These are phyloP conservation scores for Perccottus glenii DNA, from an alignment of 2,113 vertebrate genomes.

Conservation along the genomic window DNA sequence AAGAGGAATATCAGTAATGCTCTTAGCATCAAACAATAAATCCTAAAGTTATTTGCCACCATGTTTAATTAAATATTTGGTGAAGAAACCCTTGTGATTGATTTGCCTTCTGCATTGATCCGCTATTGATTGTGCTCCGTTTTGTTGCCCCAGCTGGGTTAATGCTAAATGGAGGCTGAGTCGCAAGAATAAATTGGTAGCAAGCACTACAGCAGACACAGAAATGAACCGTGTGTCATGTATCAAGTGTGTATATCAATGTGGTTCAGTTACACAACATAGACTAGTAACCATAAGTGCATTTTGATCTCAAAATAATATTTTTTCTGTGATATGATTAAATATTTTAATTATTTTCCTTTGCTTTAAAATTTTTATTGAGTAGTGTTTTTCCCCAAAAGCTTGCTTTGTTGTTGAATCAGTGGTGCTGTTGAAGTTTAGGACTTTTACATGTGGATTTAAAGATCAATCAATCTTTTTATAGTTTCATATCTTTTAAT, in stretches of 20 bases:
- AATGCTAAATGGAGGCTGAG: slow-evolving; percentile 80
- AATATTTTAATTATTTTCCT: no score
- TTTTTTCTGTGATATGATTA: no score
- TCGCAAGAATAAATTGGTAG: slow-evolving; percentile 74
- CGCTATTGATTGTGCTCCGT: slow-evolving; percentile 81
- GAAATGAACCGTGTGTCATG: slow-evolving; percentile 60
- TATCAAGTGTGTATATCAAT: no score
- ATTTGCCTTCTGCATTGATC: slow-evolving; percentile 87
- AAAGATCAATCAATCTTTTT: background rate
- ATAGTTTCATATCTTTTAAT: background rate
- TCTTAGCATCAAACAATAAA: slow-evolving; percentile 89
- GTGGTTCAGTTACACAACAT: no score
- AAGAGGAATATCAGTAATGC: slow-evolving; percentile 92
- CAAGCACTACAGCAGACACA: slow-evolving; percentile 68
- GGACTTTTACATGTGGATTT: background rate
- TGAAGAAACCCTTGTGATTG: slow-evolving; percentile 92
- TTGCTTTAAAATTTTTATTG: no score
- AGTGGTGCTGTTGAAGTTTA: background rate
- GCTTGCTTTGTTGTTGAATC: background rate
- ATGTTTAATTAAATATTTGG: slow-evolving; percentile 94
- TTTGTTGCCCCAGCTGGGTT: slow-evolving; percentile 81
- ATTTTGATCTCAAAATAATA: no score
- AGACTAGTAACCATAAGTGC: no score
- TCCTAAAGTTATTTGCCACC: slow-evolving; percentile 88
- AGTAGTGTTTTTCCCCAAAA: background rate